These are phyloP conservation scores for Steatornis caripensis DNA, from an alignment of 2,113 vertebrate species.

Conservation along the genomic window DNA sequence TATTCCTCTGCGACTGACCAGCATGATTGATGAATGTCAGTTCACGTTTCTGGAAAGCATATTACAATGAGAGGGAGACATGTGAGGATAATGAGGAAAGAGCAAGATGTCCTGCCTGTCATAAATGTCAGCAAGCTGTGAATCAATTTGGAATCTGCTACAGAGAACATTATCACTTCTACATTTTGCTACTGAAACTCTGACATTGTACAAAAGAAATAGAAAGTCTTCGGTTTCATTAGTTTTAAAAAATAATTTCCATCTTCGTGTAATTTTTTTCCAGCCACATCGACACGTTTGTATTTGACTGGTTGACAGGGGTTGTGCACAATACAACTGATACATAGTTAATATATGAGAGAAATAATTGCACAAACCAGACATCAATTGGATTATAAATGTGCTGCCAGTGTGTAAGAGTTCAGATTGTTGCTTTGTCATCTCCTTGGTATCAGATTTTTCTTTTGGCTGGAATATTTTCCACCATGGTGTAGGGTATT, in stretches of 20 bases:
- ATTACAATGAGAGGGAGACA: background rate
- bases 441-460: background rate
- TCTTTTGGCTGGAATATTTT: background rate
- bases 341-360: background rate
- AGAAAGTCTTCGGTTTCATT: background rate
- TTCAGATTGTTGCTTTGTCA: background rate
- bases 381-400: background rate
- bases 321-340: background rate
- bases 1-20: background rate
- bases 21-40: background rate
- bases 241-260: background rate
- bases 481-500: background rate
- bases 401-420: background rate
- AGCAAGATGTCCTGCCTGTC: background rate
- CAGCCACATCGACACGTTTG: background rate
- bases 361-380: background rate
- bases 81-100: background rate
- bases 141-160: background rate
- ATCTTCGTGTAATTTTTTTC: background rate
- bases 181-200: background rate
- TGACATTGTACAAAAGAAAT: background rate
- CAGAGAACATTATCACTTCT: background rate
- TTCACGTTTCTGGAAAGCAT: background rate
- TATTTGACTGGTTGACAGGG: background rate
- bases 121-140: constrained; percentile 1